Evolutionary conservation across 2,797 vertebrate species (phyloP), one percentile per base, ranked within the genome.

Genomic region (Pogoniulus pusillus): DNA sequence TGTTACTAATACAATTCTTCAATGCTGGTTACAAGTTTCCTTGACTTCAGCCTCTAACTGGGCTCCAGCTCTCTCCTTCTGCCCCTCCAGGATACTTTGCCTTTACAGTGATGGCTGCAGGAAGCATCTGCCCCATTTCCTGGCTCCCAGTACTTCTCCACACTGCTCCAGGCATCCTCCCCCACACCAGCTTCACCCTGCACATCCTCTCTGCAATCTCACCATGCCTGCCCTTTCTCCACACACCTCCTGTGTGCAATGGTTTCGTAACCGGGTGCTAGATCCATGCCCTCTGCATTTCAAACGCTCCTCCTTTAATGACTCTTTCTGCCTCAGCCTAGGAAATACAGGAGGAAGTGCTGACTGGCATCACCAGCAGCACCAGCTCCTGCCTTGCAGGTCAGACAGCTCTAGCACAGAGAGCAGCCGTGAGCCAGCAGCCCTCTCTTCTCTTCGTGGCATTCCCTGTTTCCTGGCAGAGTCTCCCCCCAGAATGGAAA

Each of bases 61-160:
- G 41, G 47, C 54, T 81, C 47, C 58, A 16, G 2, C 23, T 72
- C 60, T 37, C 55, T n/a, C 35, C 26, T 37, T 22, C 13, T 45
- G n/a, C 22, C 45, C 13, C 22, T 74, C 55, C 9, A 16, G 5
- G 3, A 41, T 0, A 2, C 18, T 19, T 60, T 22, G 27, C 20
- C 27, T 59, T 32, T 32, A 4, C 0, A 51, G 4, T 5, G 14
- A 15, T 12, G 49, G 35, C 29, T 0, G 3, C 1, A 35, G 60
- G 51, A 68, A 29, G 7, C 3, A 1, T 49, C 39, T 24, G 16
- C 82, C 18, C 26, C 53, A 15, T 17, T 23, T 81, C 59, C 58
- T 76, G 15, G 2, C 57, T 66, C 45, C 45, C 32, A 24, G 8
- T 1, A 14, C 47, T 54, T n/a, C 55, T 35, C 30, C 12, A 27